Evolutionary conservation across 2,113 vertebrate genomes (phyloP).

Genomic region (Cyphomyrus discorhynchus): DNA sequence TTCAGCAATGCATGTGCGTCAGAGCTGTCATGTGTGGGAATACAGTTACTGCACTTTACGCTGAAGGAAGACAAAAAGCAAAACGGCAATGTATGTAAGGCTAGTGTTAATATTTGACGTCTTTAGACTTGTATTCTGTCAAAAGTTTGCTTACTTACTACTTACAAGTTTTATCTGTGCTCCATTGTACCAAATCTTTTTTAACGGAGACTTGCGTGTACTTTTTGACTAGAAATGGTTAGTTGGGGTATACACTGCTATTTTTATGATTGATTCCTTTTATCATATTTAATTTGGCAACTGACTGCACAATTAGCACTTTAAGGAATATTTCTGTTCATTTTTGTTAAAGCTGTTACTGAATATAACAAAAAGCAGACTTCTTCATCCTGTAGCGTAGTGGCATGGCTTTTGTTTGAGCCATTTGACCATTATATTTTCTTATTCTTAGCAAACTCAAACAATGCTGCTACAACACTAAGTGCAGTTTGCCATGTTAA

Average conservation of each 20-base stretch:
- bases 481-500: not conserved
- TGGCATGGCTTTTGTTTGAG: not conserved
- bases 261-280: not conserved
- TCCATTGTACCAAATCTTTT: not conserved
- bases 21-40: not conserved
- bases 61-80: not conserved
- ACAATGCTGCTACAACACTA: not conserved
- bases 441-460: not conserved
- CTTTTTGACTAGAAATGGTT: not conserved
- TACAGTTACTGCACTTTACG: not conserved
- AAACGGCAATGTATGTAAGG: not conserved
- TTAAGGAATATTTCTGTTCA: not conserved
- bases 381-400: not conserved
- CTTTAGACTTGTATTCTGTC: not conserved
- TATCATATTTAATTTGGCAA: not conserved
- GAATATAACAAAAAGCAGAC: not conserved
- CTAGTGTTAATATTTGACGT: not conserved
- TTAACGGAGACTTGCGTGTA: not conserved
- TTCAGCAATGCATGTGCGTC: not conserved
- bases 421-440: not conserved
- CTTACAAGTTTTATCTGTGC: not conserved
- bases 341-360: not conserved
- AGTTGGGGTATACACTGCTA: not conserved
- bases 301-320: not conserved
- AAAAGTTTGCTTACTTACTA: not conserved